Evolutionary conservation across 2,797 vertebrate genomes (phyloP).

Genomic region (Hoplostethus atlanticus): DNA sequence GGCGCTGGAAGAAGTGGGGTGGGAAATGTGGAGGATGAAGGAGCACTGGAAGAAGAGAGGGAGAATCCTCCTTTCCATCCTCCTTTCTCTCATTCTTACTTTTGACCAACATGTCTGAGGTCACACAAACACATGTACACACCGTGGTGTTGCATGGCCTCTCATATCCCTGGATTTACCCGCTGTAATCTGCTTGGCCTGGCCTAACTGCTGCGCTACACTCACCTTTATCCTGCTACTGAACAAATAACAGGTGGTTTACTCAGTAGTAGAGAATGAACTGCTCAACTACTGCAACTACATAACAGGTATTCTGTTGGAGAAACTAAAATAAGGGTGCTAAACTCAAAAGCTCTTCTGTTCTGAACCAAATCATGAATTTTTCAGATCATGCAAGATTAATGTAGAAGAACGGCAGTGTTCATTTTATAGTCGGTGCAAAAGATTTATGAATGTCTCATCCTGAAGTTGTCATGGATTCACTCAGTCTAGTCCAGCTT

Average conservation of each 20-base stretch:
- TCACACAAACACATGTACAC: slow-evolving; percentile 40
- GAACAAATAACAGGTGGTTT: slow-evolving; percentile 26
- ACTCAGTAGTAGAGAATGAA: slow-evolving; percentile 14
- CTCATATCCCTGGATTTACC: slow-evolving; percentile 13
- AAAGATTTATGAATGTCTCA: background rate
- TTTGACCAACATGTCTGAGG: slow-evolving; percentile 5
- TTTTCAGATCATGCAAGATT: background rate
- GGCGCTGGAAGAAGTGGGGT: too few relatives aligned
- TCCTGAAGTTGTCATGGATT: background rate
- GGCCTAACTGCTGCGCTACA: slow-evolving; percentile 53
- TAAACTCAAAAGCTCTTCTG: background rate
- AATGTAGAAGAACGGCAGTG: background rate
- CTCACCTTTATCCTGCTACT: slow-evolving; percentile 13
- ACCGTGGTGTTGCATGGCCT: slow-evolving; percentile 59
- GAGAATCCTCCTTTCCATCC: background rate
- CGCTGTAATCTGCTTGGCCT: slow-evolving; percentile 64
- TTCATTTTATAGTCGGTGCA: background rate
- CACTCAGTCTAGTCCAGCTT: background rate
- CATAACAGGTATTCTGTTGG: slow-evolving; percentile 23
- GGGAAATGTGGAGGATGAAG: background rate
- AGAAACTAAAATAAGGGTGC: background rate
- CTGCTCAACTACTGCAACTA: slow-evolving; percentile 16
- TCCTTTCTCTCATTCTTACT: background rate
- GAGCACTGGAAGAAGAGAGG: background rate
- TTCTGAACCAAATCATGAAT: background rate